Conservation (phyloP, 2,113 vertebrate species). For the Todiramphus chloris region DNA sequence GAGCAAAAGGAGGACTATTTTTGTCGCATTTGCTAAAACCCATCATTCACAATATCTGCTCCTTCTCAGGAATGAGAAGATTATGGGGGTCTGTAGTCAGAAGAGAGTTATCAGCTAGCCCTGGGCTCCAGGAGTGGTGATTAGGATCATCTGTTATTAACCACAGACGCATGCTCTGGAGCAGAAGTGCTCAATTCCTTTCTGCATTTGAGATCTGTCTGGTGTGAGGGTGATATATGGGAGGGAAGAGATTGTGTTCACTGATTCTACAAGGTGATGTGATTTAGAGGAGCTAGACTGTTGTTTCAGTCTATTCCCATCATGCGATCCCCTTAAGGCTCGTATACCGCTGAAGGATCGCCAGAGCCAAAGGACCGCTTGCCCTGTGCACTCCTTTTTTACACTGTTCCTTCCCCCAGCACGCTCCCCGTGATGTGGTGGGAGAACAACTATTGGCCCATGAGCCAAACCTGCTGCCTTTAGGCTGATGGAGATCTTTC, state of each 20-base stretch:
- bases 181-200: constrained; percentile 32
- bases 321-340: constrained; percentile 32
- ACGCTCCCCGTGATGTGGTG: background rate
- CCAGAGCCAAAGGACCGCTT: background rate
- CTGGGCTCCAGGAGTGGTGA: constrained; percentile 12
- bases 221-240: constrained; percentile 47
- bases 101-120: constrained; percentile 45
- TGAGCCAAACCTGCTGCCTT: constrained; percentile 17
- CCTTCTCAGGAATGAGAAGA: constrained; percentile 39
- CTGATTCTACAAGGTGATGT: constrained; percentile 44
- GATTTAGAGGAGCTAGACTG: constrained; percentile 40
- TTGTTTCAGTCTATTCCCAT: background rate
- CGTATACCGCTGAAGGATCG: background rate
- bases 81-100: constrained; percentile 34
- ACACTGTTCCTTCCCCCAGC: background rate
- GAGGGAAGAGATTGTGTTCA: constrained; percentile 42
- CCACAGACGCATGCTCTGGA: background rate
- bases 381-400: background rate
- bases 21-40: constrained; percentile 15
- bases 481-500: background rate
- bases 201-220: background rate
- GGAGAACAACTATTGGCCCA: background rate
- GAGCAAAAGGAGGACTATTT: constrained; percentile 28
- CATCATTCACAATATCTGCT: background rate
- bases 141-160: constrained; percentile 60